Evolutionary conservation across 2,888 invertebrate genomes (phyloP).

Genomic region (Cantharis flavilabris): DNA sequence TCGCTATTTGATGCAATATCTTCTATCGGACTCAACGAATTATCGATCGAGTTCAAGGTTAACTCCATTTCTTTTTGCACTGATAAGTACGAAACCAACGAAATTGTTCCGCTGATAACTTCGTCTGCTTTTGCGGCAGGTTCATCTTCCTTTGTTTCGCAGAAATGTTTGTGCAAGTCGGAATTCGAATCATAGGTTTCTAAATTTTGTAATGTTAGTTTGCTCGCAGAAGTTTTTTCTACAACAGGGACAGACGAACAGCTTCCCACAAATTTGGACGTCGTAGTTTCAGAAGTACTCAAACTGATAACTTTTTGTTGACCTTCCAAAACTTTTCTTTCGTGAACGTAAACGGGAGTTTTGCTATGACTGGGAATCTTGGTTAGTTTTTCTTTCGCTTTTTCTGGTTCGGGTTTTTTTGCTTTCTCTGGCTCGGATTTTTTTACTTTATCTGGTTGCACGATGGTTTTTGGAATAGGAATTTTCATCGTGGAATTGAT

Average conservation of each 20-base stretch:
- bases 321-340: not conserved
- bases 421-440: not conserved
- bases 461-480: not conserved
- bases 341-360: not conserved
- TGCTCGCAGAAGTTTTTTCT: not conserved
- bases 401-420: not conserved
- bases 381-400: not conserved
- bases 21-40: not conserved
- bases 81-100: not conserved
- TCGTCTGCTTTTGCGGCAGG: not conserved
- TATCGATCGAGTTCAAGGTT: not conserved
- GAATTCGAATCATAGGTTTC: not conserved
- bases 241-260: not conserved
- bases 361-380: not conserved
- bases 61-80: slow-evolving; percentile 9
- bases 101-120: slow-evolving; percentile 5
- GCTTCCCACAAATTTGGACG: not conserved
- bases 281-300: not conserved
- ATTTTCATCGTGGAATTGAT: not conserved
- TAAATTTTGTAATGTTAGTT: not conserved
- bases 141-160: not conserved
- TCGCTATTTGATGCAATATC: not conserved
- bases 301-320: not conserved
- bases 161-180: not conserved
- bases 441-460: not conserved